A percentile compares a stretch with the other conserved stretches of the same genome.
phyloP scores from a whole-genome alignment of 2,113 vertebrate genomes.

The Nanorana parkeri region DNA sequence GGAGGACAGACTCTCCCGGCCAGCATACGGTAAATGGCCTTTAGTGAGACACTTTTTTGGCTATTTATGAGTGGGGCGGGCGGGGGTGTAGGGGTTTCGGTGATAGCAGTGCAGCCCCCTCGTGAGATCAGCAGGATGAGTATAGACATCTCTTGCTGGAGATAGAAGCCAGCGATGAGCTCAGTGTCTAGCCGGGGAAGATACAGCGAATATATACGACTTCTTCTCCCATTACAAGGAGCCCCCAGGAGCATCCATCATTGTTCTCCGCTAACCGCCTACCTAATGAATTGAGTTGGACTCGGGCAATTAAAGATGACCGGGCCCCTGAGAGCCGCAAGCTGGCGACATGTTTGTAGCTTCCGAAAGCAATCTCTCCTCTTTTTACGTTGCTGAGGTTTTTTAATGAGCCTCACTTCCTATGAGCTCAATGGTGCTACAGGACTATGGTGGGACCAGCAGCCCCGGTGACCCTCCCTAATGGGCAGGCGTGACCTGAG shows the following conservation, averaged over 20 bases:
- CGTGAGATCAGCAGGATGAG: too few relatives aligned
- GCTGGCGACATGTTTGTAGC: neutral
- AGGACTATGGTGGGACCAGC: neutral
- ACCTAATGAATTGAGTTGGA: slow-evolving; percentile 51
- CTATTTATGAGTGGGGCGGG: too few relatives aligned
- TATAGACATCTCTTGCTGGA: neutral
- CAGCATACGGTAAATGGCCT: too few relatives aligned
- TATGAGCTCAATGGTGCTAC: neutral
- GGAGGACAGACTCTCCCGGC: too few relatives aligned
- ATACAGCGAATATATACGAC: neutral
- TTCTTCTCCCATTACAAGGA: slow-evolving; percentile 25
- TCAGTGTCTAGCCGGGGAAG: neutral
- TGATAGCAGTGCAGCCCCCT: too few relatives aligned
- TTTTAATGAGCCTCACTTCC: slow-evolving; percentile 30
- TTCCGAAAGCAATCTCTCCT: slow-evolving; percentile 4
- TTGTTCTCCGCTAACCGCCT: slow-evolving; percentile 17
- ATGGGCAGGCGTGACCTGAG: too few relatives aligned
- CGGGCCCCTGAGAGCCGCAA: slow-evolving; percentile 14
- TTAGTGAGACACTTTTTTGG: too few relatives aligned
- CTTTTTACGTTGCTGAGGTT: neutral
- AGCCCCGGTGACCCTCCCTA: too few relatives aligned
- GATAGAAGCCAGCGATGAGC: neutral
- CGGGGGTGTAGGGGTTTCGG: too few relatives aligned
- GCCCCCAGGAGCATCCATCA: slow-evolving; percentile 32
- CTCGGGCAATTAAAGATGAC: slow-evolving; percentile 30